phyloP scores from a whole-genome alignment of 2,888 invertebrate species.

The Limnephilus marmoratus region DNA sequence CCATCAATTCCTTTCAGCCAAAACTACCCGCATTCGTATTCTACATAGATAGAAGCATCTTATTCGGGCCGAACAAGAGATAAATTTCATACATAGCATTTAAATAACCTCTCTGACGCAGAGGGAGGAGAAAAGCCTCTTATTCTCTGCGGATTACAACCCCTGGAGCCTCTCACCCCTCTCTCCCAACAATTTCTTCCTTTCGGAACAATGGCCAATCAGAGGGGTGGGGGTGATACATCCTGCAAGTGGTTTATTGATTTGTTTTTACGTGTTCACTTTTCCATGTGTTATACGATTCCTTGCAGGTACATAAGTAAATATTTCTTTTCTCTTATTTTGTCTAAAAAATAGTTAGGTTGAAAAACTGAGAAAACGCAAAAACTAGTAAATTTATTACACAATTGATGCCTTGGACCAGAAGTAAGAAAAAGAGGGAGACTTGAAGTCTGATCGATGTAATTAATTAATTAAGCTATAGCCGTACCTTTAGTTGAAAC shows the following conservation, averaged over 20 bases:
- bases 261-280: conserved; percentile 55
- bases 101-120: conserved; percentile 23
- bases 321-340: no score
- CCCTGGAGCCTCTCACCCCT: not conserved
- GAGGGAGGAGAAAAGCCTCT: not conserved
- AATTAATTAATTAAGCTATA: no score
- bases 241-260: conserved; percentile 63
- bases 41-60: conserved; percentile 3
- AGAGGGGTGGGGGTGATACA: conserved; percentile 50
- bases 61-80: conserved; percentile 28
- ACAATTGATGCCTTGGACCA: no score
- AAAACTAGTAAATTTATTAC: no score
- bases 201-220: conserved; percentile 63
- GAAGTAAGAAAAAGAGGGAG: no score
- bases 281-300: not conserved
- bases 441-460: no score
- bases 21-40: not conserved
- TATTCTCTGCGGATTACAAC: not conserved
- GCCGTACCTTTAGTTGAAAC: no score
- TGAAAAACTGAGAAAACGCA: no score
- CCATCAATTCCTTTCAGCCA: conserved; percentile 29
- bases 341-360: no score
- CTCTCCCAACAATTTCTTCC: not conserved
- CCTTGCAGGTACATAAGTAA: not conserved
- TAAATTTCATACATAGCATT: conserved; percentile 32